These are phyloP conservation scores for Melinaea marsaeus DNA, from an alignment of 2,888 invertebrate genomes.

Conservation along the genomic window DNA sequence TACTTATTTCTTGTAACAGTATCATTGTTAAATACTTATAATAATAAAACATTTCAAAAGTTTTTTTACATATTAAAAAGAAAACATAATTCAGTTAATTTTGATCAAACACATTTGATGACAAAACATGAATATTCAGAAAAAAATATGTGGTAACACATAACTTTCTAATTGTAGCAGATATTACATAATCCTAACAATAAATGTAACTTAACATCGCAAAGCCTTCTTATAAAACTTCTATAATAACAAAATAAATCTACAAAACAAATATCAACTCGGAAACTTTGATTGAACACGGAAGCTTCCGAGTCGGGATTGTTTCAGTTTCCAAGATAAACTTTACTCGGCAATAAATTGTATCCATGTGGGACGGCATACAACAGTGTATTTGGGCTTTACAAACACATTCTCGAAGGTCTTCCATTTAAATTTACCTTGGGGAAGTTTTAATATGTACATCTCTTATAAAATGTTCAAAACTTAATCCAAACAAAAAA, in stretches of 20 bases:
- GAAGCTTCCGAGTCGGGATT: constrained; percentile 43
- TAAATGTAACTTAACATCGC: background rate
- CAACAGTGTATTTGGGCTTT: constrained; percentile 36
- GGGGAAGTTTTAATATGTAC: background rate
- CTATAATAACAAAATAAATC: constrained; percentile 19
- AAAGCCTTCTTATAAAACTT: constrained; percentile 5
- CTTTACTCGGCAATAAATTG: constrained; percentile 49
- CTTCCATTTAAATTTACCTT: background rate
- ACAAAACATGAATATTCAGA: background rate
- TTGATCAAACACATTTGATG: background rate
- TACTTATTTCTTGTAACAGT: too few species aligned
- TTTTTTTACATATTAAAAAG: too few species aligned
- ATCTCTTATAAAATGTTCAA: too few species aligned
- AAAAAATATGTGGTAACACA: background rate
- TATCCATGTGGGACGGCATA: constrained; percentile 36
- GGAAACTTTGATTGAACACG: constrained; percentile 28
- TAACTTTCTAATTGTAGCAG: background rate
- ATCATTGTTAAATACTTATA: too few species aligned
- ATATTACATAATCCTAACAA: background rate
- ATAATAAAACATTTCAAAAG: too few species aligned
- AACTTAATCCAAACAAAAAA: background rate
- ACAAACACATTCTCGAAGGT: constrained; percentile 18
- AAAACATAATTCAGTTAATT: background rate
- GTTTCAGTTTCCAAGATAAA: constrained; percentile 45
- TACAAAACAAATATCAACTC: constrained; percentile 30